Evolutionary conservation across 2,797 vertebrate species (phyloP), one percentile per base, ranked within the genome.

Genomic region (Botia almorhae): DNA sequence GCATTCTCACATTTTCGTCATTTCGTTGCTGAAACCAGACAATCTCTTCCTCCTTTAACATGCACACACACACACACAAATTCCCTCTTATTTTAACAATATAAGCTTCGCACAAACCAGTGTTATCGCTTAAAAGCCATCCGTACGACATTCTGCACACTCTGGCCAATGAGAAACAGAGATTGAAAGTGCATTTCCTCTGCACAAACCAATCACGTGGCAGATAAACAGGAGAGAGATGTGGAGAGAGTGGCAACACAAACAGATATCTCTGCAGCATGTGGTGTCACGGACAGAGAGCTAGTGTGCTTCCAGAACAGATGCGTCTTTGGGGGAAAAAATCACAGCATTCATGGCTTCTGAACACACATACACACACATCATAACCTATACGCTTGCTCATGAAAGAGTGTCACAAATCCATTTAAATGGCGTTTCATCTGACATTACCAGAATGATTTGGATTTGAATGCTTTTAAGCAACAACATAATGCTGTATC

Each of bases 221-320:
- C 48, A 78, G 61, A 69, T 58, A 50, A 36, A 64, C 70, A 48
- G 51, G 76, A 29, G 21, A 65, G 60, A 84, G 61, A 26, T 2
- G 39, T n/a, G 12, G 11, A 64, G 56, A 65, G 68, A 81, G 74
- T 75, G 55, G 61, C 63, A 81, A 76, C 69, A 86, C 53, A 69
- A 83, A 65, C 21, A 78, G 29, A 77, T 10, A 29, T 65, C 78
- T 46, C 56, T 69, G 21, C 56, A 79, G 60, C 50, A 26, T 39
- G 75, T 73, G 69, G 74, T 36, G 4, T n/a, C 26, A 61, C 8
- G 19, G 26, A 83, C 60, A 78, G 69, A 76, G 73, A 73, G 70
- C 74, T 69, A 69, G 79, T 80, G 68, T 79, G 78, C 56, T 53
- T 79, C 69, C 56, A 74, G 43, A 70, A 79, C 81, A 81, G 63